Conservation (phyloP, 2,888 invertebrate genomes). For the Tribolium freemani region DNA sequence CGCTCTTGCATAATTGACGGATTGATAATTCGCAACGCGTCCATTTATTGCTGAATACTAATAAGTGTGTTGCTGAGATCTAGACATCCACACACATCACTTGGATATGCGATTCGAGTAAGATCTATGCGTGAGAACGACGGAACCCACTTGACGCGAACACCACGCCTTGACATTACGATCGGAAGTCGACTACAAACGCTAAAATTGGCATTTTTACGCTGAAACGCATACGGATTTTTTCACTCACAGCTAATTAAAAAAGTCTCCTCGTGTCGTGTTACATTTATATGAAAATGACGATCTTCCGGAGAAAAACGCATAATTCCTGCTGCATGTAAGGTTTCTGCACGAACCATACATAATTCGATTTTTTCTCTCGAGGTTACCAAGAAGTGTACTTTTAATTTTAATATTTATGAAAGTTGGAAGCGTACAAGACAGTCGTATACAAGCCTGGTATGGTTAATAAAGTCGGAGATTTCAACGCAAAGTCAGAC, state of each 20-base stretch:
- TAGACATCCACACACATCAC: conserved; percentile 42
- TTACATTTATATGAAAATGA: not conserved
- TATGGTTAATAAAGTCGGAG: not conserved
- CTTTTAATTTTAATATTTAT: not conserved
- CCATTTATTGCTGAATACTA: conserved; percentile 39
- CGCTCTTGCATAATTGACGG: conserved; percentile 36
- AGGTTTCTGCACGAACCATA: not conserved
- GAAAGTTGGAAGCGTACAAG: not conserved
- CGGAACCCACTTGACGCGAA: conserved; percentile 53
- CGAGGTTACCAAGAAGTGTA: not conserved
- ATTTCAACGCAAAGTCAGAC: not conserved
- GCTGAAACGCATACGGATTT: no score
- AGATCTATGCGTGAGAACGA: conserved; percentile 57
- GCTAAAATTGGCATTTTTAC: not conserved
- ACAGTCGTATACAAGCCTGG: not conserved
- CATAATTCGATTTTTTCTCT: not conserved
- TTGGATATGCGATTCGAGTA: conserved; percentile 40
- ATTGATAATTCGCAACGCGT: conserved; percentile 41
- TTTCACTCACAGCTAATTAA: no score
- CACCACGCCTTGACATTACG: conserved; percentile 47
- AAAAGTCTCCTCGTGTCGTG: not conserved
- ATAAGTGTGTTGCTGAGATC: conserved; percentile 40
- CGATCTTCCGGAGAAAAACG: not conserved
- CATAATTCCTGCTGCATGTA: not conserved
- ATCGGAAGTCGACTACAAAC: conserved; percentile 20